Base-by-base conservation (phyloP, 2,113 vertebrate species). In the Tiliqua scincoides region DNA sequence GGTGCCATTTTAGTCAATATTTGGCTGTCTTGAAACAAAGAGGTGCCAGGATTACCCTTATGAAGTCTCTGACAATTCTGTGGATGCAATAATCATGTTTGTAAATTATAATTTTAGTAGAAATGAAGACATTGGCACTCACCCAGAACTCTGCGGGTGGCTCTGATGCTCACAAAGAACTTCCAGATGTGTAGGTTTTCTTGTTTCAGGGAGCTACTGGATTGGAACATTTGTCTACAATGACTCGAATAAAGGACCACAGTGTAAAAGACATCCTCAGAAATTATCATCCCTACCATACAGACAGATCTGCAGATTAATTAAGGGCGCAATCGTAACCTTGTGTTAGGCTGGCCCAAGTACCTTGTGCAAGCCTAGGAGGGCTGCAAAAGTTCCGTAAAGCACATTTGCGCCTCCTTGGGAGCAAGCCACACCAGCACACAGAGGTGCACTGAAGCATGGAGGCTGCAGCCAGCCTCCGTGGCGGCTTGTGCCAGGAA, bases 1-100 rank as follows among this genome's bases (percentile, higher is more conserved):
- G 23, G n/a, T 89, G 71, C 40, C 63, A 79, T 48, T 74, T 92
- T 32, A 87, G 74, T 90, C 74, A 67, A n/a, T 87, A 92, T 93
- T 90, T 90, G 72, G 68, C 93, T 85, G 40, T 2, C 52, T 77
- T n/a, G 40, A 90, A 86, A 30, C 23, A 93, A 91, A 73, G 68
- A 78, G 61, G 85, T 87, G 83, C 75, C 85, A 94, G 89, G 43
- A 85, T 76, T 90, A 87, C 87, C 27, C 85, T 91, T 77, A 62
- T 62, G 30, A 73, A 73, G 78, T 82, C 81, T 86, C 40, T 40
- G 63, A 84, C 10, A 81, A 3, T 21, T 93, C 32, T 27, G 32
- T 61, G 82, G 76, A 93, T 70, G 71, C 6, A 67, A 83, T 93
- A 90, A 9, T 54, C n/a, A 63, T 63, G 59, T 52, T 80, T 86